Evolutionary conservation across 1,140 invertebrate species (phyloP), one percentile per base, ranked within the genome.

Genomic region (Sitobion miscanthi): DNA sequence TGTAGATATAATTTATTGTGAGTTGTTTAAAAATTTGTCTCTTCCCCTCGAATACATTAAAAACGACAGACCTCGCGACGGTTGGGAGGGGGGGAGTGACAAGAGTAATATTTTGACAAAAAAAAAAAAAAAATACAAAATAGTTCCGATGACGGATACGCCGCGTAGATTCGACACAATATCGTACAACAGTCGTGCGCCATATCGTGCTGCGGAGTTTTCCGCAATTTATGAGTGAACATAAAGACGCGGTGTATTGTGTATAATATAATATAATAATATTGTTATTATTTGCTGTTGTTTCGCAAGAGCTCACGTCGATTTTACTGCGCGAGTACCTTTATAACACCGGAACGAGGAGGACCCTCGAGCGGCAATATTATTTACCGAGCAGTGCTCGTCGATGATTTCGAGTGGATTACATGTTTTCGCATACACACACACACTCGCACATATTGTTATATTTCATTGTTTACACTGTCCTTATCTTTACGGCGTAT

Each of bases 341-440:
- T 17, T 14, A 8, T 23, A 77, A 77, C n/a, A 77, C 30, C 62
- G 14, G n/a, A 35, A 77, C n/a, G 62, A 77, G n/a, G 62, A 77
- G n/a, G 62, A 77, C 62, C 62, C 62, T 77, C 30, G 62, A 77
- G 14, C n/a, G 5, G n/a, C 30, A 77, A 77, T 77, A 77, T 69
- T 11, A 54, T 23, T 21, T 54, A 54, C 62, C 62, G 14, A 77
- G 4, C 42, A 42, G 62, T 77, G n/a, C n/a, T 77, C n/a, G 62
- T 77, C n/a, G 62, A 62, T 62, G 57, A 77, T 77, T 77, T 77
- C 62, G 62, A 77, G 62, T 77, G 62, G n/a, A 77, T n/a, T 77
- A n/a, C n/a, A n/a, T 77, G n/a, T 77, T 77, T n/a, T n/a, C n/a
- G 30, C 62, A 77, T 35, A n/a, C 62, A n/a, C 62, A 77, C 14